Base-by-base conservation (phyloP, 2,888 invertebrate genomes). In the Eudasyphora cyanicolor region DNA sequence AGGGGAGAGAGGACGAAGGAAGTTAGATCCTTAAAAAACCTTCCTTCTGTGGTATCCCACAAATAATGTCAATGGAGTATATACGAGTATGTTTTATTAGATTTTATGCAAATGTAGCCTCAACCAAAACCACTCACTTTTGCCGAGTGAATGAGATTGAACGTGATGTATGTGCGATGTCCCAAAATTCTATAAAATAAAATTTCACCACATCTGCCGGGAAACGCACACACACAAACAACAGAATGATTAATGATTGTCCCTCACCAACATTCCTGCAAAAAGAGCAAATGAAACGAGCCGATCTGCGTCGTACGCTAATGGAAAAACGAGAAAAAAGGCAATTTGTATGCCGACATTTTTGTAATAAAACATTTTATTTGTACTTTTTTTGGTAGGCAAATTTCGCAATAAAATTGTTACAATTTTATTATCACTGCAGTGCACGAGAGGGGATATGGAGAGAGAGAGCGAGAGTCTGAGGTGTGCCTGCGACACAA, bases 71-170 rank as follows among this genome's bases (percentile, higher is more conserved):
- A 57, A 64, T 70, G 60, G 24, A 27, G 42, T 73, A n/a, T 17
- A 17, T 70, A 21, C 24, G 7, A 17, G 27, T 17, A 8, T 17
- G 12, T 77, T 78, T 78, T 77, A 70, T 69, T 69, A 29, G 76
- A 69, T 77, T 77, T 77, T 49, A 71, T 78, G 78, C 60, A 78
- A 78, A 78, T 71, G 49, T 64, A n/a, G 12, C 42, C 77, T 42
- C 12, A 21, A 38, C 19, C 57, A 71, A 54, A 62, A 12, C 24
- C 17, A 27, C n/a, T 45, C 19, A 24, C 12, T 24, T 67, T 54
- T n/a, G n/a, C n/a, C n/a, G n/a, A n/a, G n/a, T n/a, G n/a, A n/a
- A n/a, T n/a, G n/a, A n/a, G n/a, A n/a, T n/a, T n/a, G n/a, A n/a
- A n/a, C n/a, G n/a, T n/a, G n/a, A n/a, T n/a, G 38, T 45, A 45